Evolutionary conservation across 2,113 vertebrate species (phyloP), one percentile per base, ranked within the genome.

Genomic region (Oryzias melastigma): DNA sequence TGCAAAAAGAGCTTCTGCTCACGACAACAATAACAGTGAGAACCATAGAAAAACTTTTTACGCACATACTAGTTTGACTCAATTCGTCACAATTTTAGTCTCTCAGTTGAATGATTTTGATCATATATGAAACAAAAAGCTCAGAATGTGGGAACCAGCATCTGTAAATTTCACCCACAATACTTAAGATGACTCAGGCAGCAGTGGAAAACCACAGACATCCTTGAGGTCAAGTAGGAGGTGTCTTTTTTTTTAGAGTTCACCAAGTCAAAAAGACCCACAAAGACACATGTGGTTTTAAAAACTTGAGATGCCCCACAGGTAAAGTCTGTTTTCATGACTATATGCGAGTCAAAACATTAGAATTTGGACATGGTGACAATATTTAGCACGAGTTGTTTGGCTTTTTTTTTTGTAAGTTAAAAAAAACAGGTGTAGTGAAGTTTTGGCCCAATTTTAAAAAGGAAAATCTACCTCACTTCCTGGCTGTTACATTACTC

Each of bases 161-260:
- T 52, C 58, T 7, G 63, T 60, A 75, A 62, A 72, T 56, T 29
- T 58, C 68, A 75, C 64, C 62, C 73, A 60, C 71, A 42, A 53
- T 77, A 65, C 76, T 65, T 75, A 22, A 65, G 73, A 63, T 79
- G 61, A 64, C 62, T 85, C 61, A 62, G 72, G 69, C 78, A 55
- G 78, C 74, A 60, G 73, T 83, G 79, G 71, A 82, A 87, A 88
- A 73, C 82, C 84, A 87, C 84, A 85, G 68, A 83, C 75, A 84
- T 77, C 74, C 73, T 79, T 81, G 73, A 86, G 86, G 81, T 88
- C 81, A 88, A 71, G 77, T 84, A 71, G 69, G 84, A 82, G 75
- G 60, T 60, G 29, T 35, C 82, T 77, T 68, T 49, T 69, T 58
- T 78, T 66, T 70, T 78, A 71, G 58, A 42, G 65, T 75, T 82